A percentile compares a stretch with the other conserved stretches of the same genome.
phyloP scores from a whole-genome alignment of 2,888 invertebrate species.

The Cheilosia variabilis region DNA sequence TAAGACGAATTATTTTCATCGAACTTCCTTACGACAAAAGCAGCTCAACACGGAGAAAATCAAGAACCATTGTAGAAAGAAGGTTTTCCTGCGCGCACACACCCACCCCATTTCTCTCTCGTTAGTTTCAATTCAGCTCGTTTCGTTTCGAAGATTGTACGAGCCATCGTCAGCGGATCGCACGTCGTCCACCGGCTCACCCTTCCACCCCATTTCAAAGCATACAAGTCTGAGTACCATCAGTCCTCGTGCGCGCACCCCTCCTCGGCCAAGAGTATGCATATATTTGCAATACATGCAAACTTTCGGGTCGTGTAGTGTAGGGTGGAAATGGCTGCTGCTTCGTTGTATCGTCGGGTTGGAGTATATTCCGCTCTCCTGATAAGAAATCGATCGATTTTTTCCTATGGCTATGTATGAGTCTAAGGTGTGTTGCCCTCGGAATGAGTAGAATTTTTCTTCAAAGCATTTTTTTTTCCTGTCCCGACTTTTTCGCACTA shows the following conservation, averaged over 20 bases:
- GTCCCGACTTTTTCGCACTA: neutral
- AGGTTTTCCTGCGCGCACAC: slow-evolving; percentile 33
- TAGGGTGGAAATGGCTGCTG: slow-evolving; percentile 17
- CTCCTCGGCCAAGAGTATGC: slow-evolving; percentile 35
- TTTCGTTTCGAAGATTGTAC: slow-evolving; percentile 20
- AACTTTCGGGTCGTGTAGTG: slow-evolving; percentile 54
- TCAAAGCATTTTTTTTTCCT: slow-evolving; percentile 35
- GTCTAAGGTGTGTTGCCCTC: slow-evolving; percentile 83
- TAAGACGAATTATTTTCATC: slow-evolving; percentile 1
- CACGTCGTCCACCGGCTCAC: neutral
- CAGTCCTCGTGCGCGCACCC: slow-evolving; percentile 7
- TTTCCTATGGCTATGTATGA: slow-evolving; percentile 80
- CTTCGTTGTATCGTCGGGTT: slow-evolving; percentile 70
- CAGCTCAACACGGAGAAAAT: slow-evolving; percentile 1
- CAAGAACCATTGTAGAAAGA: neutral
- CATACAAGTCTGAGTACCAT: slow-evolving; percentile 25
- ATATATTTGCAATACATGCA: slow-evolving; percentile 74
- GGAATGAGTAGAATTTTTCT: slow-evolving; percentile 67
- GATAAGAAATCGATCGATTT: slow-evolving; percentile 78
- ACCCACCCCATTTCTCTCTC: slow-evolving; percentile 12
- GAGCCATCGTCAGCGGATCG: neutral
- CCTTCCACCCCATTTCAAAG: neutral
- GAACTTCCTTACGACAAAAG: slow-evolving; percentile 29
- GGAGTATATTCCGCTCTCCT: slow-evolving; percentile 72
- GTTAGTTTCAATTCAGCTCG: slow-evolving; percentile 24